phyloP scores from a whole-genome alignment of 2,113 vertebrate genomes.

The Pipra filicauda region DNA sequence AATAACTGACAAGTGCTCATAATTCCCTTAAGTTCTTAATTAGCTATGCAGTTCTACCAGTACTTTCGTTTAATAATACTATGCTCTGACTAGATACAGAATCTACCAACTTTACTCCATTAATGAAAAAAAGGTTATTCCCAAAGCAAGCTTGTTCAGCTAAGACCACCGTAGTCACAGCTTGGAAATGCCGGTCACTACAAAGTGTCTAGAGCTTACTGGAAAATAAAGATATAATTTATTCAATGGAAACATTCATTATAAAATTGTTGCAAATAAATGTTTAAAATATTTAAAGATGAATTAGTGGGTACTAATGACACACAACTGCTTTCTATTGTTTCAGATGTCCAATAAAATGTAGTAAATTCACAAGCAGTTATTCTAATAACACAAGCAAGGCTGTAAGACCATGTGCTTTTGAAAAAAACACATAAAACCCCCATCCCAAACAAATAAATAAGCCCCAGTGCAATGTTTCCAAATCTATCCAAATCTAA shows the following conservation, averaged over 20 bases:
- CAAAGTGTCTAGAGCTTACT: neutral
- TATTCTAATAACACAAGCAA: neutral
- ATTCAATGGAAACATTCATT: neutral
- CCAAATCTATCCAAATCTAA: neutral
- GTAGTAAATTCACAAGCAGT: neutral
- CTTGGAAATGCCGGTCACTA: neutral
- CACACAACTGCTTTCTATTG: neutral
- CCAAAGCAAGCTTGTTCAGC: neutral
- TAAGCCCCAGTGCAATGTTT: neutral
- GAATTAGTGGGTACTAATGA: neutral
- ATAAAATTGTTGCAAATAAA: neutral
- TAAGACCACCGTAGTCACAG: neutral
- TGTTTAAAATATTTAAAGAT: neutral
- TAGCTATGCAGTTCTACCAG: neutral
- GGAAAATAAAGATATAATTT: neutral
- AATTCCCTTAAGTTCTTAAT: neutral
- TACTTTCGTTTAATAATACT: neutral
- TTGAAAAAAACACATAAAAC: neutral
- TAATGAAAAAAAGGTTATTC: neutral
- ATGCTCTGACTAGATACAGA: neutral
- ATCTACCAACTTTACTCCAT: neutral
- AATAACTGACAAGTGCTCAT: neutral
- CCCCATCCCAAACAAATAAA: neutral
- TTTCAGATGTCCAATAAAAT: neutral
- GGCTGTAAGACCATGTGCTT: neutral